Conservation (phyloP, 2,113 vertebrate species). For the Probosciger aterrimus region DNA sequence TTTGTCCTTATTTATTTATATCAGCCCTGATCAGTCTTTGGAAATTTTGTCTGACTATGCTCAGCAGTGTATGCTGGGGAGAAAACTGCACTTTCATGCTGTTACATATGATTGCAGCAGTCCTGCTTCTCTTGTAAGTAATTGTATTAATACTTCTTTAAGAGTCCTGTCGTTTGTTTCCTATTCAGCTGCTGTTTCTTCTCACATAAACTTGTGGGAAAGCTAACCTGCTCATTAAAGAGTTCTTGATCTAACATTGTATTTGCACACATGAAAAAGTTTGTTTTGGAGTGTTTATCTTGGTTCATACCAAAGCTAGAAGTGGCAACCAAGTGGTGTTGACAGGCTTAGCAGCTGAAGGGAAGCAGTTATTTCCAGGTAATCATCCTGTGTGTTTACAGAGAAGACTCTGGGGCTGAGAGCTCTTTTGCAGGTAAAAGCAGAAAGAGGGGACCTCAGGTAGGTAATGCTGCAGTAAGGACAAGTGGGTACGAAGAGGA, state of each 20-base stretch:
- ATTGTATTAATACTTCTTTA: neutral
- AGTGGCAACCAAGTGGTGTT: neutral
- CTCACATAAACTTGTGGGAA: neutral
- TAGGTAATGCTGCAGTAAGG: neutral
- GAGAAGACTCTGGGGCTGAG: neutral
- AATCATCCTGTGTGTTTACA: neutral
- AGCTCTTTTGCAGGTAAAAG: neutral
- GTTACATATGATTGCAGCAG: slow-evolving; percentile 71
- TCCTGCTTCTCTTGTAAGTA: slow-evolving; percentile 70
- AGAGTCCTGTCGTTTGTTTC: neutral
- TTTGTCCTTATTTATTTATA: neutral
- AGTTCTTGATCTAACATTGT: neutral
- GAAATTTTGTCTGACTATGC: slow-evolving; percentile 73
- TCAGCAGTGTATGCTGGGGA: slow-evolving; percentile 69
- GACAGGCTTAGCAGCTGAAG: neutral
- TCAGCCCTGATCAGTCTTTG: slow-evolving; percentile 78
- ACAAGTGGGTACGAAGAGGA: neutral
- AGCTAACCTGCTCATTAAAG: neutral
- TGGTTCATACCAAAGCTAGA: neutral
- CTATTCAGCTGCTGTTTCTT: neutral
- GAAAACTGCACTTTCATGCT: slow-evolving; percentile 60
- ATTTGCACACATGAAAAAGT: neutral
- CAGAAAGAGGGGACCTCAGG: neutral
- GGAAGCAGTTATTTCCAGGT: neutral
- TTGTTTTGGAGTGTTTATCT: neutral